Evolutionary conservation across 2,888 invertebrate genomes (phyloP).

Genomic region (Girardia tigrina): DNA sequence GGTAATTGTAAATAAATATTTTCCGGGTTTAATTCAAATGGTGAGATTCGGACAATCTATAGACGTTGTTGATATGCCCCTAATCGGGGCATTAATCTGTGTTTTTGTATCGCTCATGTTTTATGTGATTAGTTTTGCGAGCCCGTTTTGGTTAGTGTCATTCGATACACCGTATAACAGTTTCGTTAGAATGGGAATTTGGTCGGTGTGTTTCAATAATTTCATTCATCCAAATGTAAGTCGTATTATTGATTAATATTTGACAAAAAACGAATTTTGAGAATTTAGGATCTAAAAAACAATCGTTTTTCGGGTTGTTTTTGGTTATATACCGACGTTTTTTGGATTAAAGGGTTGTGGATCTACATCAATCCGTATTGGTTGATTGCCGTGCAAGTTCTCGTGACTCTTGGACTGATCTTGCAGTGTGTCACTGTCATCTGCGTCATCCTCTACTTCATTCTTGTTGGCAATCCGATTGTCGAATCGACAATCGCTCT

Average conservation of each 20-base stretch:
- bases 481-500: slow-evolving; percentile 33
- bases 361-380: slow-evolving; percentile 31
- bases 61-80: slow-evolving; percentile 15
- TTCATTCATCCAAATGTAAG: slow-evolving; percentile 31
- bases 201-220: slow-evolving; percentile 30
- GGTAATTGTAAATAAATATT: slow-evolving; percentile 19
- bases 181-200: slow-evolving; percentile 24
- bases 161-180: neutral
- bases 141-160: slow-evolving; percentile 29
- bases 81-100: slow-evolving; percentile 26
- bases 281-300: slow-evolving; percentile 23
- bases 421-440: slow-evolving; percentile 25
- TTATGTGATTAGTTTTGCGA: slow-evolving; percentile 25
- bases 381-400: slow-evolving; percentile 34
- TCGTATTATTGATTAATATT: neutral
- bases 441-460: slow-evolving; percentile 32
- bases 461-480: slow-evolving; percentile 29
- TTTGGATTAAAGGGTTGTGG: neutral
- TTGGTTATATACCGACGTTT: neutral
- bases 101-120: neutral
- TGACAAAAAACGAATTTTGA: neutral
- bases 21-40: neutral
- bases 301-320: slow-evolving; percentile 1
- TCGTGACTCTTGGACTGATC: slow-evolving; percentile 17
- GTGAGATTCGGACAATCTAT: neutral